Conservation (phyloP, 2,797 vertebrate species). For the Amblyopsis hoosieri region DNA sequence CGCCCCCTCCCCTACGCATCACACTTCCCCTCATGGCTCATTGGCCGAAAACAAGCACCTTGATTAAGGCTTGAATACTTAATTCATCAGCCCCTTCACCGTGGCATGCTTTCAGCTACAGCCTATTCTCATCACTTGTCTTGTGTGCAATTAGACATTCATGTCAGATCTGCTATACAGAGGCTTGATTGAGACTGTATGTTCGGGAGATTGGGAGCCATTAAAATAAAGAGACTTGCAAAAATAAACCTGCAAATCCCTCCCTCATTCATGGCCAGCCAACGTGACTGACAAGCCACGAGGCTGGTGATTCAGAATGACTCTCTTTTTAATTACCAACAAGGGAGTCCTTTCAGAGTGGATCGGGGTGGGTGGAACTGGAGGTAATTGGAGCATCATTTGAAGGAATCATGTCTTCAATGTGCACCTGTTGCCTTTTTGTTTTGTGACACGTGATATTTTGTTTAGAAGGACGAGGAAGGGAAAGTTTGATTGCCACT, state of each 20-base stretch:
- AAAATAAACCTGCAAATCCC: constrained; percentile 57
- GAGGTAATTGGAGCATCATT: constrained; percentile 71
- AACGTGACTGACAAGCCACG: constrained; percentile 47
- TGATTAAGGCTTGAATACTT: constrained; percentile 84
- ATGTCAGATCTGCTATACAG: constrained; percentile 72
- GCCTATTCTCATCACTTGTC: constrained; percentile 79
- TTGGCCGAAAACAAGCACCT: constrained; percentile 82
- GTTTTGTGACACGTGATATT: constrained; percentile 49
- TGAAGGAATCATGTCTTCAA: constrained; percentile 62
- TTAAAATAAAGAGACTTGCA: constrained; percentile 54
- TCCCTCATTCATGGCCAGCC: constrained; percentile 60
- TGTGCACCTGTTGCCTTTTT: constrained; percentile 82
- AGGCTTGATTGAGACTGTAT: constrained; percentile 79
- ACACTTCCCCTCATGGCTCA: constrained; percentile 67
- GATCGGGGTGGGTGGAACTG: constrained; percentile 70
- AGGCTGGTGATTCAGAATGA: constrained; percentile 57
- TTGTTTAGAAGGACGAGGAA: constrained; percentile 43
- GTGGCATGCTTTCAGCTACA: constrained; percentile 75
- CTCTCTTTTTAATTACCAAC: constrained; percentile 58
- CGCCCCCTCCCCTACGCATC: constrained; percentile 27
- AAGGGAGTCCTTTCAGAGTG: constrained; percentile 69
- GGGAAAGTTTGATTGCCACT: constrained; percentile 45
- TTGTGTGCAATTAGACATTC: constrained; percentile 81
- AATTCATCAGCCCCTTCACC: constrained; percentile 80
- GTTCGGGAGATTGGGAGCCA: constrained; percentile 73